Conservation (phyloP, 2,797 vertebrate genomes). For the Epinephelus malabaricus region DNA sequence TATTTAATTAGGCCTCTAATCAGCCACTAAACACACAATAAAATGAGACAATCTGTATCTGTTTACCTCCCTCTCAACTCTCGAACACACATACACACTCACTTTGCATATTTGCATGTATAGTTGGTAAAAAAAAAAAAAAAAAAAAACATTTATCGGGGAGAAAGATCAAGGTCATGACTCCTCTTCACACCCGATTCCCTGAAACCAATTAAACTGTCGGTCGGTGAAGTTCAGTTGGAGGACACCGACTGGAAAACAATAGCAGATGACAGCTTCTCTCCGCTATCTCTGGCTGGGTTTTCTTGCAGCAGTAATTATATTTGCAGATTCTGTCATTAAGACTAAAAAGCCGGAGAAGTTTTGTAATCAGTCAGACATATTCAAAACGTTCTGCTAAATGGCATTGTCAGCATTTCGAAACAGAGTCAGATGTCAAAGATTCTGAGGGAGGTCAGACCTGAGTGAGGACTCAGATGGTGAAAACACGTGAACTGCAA, state of each 20-base stretch:
- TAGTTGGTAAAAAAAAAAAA: constrained; percentile 73
- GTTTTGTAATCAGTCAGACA: constrained; percentile 79
- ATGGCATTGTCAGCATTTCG: constrained; percentile 62
- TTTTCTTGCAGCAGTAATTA: constrained; percentile 83
- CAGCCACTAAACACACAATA: constrained; percentile 86
- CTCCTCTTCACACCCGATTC: constrained; percentile 84
- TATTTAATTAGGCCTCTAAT: constrained; percentile 88
- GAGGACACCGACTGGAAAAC: constrained; percentile 83
- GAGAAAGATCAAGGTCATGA: constrained; percentile 88
- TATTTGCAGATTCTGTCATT: constrained; percentile 87
- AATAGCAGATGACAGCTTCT: constrained; percentile 81
- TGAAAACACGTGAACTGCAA: constrained; percentile 47
- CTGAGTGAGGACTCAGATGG: constrained; percentile 51
- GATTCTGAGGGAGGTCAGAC: constrained; percentile 63
- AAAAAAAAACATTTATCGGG: constrained; percentile 77
- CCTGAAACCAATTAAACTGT: constrained; percentile 88
- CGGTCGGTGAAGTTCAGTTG: constrained; percentile 85
- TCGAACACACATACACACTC: constrained; percentile 63
- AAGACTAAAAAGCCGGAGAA: constrained; percentile 77
- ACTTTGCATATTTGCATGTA: constrained; percentile 83
- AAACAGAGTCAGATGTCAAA: constrained; percentile 66
- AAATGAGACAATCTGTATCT: constrained; percentile 85
- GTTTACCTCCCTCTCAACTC: constrained; percentile 79
- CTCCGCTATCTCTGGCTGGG: constrained; percentile 74
- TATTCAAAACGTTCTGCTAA: constrained; percentile 61